Conservation (phyloP, 2,113 vertebrate genomes). For the Nanorana parkeri region DNA sequence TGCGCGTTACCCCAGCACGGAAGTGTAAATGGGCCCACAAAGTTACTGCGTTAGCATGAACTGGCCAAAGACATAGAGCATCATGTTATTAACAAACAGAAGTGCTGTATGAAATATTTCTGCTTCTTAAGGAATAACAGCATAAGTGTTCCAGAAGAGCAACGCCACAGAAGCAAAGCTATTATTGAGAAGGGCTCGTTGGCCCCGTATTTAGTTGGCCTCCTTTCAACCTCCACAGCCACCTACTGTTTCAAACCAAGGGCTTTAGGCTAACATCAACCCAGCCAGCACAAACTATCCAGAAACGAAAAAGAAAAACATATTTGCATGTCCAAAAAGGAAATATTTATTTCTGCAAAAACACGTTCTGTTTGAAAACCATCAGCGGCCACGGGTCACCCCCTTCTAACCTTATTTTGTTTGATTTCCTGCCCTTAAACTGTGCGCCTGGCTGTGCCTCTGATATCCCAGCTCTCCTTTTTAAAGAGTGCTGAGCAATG, state of each 20-base stretch:
- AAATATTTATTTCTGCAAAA: slow-evolving; percentile 40
- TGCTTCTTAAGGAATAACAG: neutral
- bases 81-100: neutral
- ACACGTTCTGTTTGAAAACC: slow-evolving; percentile 14
- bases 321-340: slow-evolving; percentile 28
- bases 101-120: neutral
- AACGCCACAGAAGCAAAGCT: slow-evolving; percentile 7
- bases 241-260: slow-evolving; percentile 33
- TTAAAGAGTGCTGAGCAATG: slow-evolving; percentile 56
- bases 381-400: slow-evolving; percentile 15
- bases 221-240: slow-evolving; percentile 26
- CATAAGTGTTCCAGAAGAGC: neutral
- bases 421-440: slow-evolving; percentile 55
- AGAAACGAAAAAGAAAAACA: slow-evolving; percentile 28
- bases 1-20: too few relatives aligned
- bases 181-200: slow-evolving; percentile 13
- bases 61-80: neutral
- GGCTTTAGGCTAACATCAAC: neutral
- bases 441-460: slow-evolving; percentile 37
- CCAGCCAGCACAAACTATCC: slow-evolving; percentile 24
- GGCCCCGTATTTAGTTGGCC: neutral
- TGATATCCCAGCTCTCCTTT: slow-evolving; percentile 44
- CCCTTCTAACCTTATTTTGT: slow-evolving; percentile 49
- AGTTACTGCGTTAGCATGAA: too few relatives aligned
- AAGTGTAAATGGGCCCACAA: too few relatives aligned